Percentiles rank a stretch among this genome's conserved stretches.
phyloP scores from a whole-genome alignment of 2,113 vertebrate species.

The Mellivora capensis region DNA sequence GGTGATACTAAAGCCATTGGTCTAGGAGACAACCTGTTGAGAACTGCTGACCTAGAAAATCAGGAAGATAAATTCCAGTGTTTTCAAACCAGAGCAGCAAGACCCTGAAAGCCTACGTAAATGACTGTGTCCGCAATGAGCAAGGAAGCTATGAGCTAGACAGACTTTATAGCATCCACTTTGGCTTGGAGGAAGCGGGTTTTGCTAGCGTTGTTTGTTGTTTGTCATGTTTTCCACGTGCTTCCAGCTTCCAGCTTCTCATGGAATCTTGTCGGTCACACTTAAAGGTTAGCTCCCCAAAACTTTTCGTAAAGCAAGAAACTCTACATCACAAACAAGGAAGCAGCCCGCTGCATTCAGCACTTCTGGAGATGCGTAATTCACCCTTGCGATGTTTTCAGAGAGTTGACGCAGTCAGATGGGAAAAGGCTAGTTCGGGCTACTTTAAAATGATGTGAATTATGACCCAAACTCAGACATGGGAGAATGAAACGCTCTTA shows the following conservation, averaged over 20 bases:
- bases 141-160: too few species aligned
- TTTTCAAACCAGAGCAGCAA: not conserved
- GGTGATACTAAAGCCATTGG: not conserved
- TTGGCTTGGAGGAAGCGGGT: not conserved
- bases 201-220: not conserved
- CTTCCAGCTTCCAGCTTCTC: not conserved
- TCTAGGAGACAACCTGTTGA: not conserved
- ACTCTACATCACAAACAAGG: not conserved
- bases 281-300: conserved; percentile 3
- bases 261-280: not conserved
- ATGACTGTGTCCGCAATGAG: not conserved
- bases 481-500: not conserved
- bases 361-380: not conserved
- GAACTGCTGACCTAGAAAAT: conserved; percentile 15
- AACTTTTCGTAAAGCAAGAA: not conserved
- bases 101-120: not conserved
- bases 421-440: not conserved
- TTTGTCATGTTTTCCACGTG: not conserved
- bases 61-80: not conserved
- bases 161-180: too few species aligned
- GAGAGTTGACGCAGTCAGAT: not conserved
- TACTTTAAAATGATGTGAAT: not conserved
- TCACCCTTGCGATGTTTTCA: not conserved
- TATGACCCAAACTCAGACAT: not conserved
- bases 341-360: not conserved